Conservation (phyloP, 2,113 vertebrate genomes). For the Neoarius graeffei region DNA sequence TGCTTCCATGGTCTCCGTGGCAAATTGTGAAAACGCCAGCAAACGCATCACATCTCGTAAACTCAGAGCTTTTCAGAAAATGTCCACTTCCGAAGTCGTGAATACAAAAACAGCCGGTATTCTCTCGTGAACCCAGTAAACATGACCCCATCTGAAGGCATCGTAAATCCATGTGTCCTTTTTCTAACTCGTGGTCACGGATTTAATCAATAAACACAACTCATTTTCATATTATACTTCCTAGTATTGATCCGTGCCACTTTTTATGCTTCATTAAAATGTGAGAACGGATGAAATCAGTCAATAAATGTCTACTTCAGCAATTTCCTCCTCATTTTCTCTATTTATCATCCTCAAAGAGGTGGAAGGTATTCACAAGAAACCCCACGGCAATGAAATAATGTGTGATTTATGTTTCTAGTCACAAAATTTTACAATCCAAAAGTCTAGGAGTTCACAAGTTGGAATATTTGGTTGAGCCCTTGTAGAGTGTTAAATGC, state of each 20-base stretch:
- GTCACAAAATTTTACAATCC: neutral
- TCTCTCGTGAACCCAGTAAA: too few relatives aligned
- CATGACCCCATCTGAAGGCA: too few relatives aligned
- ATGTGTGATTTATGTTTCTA: neutral
- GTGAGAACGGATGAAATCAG: neutral
- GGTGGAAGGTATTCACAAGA: neutral
- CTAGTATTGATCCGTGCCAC: neutral
- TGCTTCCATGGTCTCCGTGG: too few relatives aligned
- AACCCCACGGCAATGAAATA: neutral
- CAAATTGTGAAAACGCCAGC: too few relatives aligned
- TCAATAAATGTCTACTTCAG: neutral
- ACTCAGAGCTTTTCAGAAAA: too few relatives aligned
- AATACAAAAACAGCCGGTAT: too few relatives aligned
- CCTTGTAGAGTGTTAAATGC: neutral
- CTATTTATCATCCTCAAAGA: neutral
- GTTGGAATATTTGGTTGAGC: neutral
- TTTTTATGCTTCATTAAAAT: neutral
- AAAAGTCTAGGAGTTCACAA: neutral
- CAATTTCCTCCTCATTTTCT: neutral
- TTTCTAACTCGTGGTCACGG: neutral
- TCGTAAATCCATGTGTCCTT: neutral
- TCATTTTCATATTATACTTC: conserved; percentile 6
- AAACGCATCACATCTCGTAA: too few relatives aligned
- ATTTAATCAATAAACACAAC: neutral
- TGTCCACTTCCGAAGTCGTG: too few relatives aligned